Evolutionary conservation across 2,797 vertebrate species (phyloP), one percentile per base, ranked within the genome.

Genomic region (Sebastiscus tertius): DNA sequence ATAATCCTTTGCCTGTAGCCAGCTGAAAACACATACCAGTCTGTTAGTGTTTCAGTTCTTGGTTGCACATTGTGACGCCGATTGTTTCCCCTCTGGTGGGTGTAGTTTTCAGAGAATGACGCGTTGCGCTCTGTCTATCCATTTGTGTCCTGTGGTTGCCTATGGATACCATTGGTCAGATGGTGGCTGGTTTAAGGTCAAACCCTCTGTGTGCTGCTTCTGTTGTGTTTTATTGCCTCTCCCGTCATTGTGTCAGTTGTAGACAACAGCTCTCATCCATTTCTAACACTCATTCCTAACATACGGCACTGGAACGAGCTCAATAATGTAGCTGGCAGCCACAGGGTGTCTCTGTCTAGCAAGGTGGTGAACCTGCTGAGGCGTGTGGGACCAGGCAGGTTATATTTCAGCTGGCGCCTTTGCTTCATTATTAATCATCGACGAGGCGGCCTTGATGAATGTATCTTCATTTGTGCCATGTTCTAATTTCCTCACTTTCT

Each of bases 321-420:
- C 16, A 3, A 29, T 36, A 5, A 14, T 59, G 65, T 6, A 8
- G 22, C 3, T 12, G 36, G 36, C 52, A 62, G 52, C 75, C 80
- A 72, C 83, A 72, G 0, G 67, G 77, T 80, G 81, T 79, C 76
- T 56, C 78, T 84, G 78, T 63, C 73, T 4, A 76, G 22, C 81
- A 16, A 31, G 60, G 5, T 60, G 59, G 10, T 65, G 11, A 22
- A 29, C 14, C 22, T 58, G 18, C 49, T 72, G 68, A 54, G 12
- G 55, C 59, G 49, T 10, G 29, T 7, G n/a, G 52, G 20, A 70
- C 24, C 54, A 29, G 13, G 14, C 18, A 13, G 63, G n/a, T 22
- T 33, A 5, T 46, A 20, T 22, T 13, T 52, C 24, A 58, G 9
- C 27, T n/a, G 22, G 13, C 34, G 36, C 31, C 14, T 31, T 60